phyloP scores from a whole-genome alignment of 2,888 invertebrate genomes.

The Scelioninae gen. 1 region DNA sequence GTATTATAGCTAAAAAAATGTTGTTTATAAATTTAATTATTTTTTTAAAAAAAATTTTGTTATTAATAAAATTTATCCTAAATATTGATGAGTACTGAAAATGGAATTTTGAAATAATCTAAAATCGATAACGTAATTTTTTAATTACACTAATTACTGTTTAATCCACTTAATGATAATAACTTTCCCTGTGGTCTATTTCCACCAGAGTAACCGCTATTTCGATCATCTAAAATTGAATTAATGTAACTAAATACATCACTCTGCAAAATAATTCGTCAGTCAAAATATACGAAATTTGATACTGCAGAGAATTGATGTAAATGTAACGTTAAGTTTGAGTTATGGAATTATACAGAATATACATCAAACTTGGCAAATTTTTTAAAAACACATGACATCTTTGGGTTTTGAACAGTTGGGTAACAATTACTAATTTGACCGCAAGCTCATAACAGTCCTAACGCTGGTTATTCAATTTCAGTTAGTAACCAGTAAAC shows the following conservation, averaged over 20 bases:
- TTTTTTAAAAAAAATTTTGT: no score
- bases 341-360: no score
- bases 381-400: no score
- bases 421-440: slow-evolving; percentile 55
- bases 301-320: no score
- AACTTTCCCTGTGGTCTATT: neutral
- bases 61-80: no score
- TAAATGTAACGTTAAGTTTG: slow-evolving; percentile 16
- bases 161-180: neutral
- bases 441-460: slow-evolving; percentile 51
- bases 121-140: neutral
- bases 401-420: slow-evolving; percentile 27
- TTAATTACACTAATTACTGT: neutral
- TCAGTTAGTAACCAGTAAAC: slow-evolving; percentile 62
- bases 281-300: no score
- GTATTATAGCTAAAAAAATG: no score
- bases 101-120: no score
- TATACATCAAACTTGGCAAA: no score
- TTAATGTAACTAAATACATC: neutral
- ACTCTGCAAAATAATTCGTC: no score
- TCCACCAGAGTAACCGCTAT: neutral
- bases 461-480: slow-evolving; percentile 57
- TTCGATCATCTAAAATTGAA: neutral
- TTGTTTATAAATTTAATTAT: no score
- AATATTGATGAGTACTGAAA: no score